phyloP scores from a whole-genome alignment of 2,888 invertebrate genomes.

The Tachina lurida region DNA sequence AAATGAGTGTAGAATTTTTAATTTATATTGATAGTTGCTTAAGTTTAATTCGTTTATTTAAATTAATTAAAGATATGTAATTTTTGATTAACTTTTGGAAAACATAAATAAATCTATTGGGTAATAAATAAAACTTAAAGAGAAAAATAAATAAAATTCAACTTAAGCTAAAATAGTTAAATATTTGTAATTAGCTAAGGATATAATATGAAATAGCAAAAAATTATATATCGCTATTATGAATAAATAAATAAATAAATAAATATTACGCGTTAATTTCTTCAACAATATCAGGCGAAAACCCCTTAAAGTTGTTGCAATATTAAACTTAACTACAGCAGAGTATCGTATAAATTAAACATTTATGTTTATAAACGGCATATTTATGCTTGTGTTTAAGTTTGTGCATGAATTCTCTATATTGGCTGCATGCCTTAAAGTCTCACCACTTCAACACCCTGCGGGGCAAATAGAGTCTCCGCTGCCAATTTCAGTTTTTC shows the following conservation, averaged over 20 bases:
- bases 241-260: slow-evolving; percentile 5
- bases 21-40: too few relatives aligned
- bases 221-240: too few relatives aligned
- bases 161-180: slow-evolving; percentile 31
- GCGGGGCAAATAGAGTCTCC: slow-evolving; percentile 81
- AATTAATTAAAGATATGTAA: not conserved
- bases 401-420: slow-evolving; percentile 16
- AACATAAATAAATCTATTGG: slow-evolving; percentile 1
- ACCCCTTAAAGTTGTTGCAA: not conserved
- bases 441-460: slow-evolving; percentile 81
- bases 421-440: slow-evolving; percentile 74
- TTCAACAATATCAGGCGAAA: not conserved
- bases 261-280: not conserved
- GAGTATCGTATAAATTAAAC: slow-evolving; percentile 49
- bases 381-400: slow-evolving; percentile 18
- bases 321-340: not conserved
- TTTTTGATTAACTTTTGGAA: slow-evolving; percentile 27
- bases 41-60: not conserved
- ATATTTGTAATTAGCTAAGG: slow-evolving; percentile 27
- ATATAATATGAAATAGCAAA: slow-evolving; percentile 1
- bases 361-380: not conserved
- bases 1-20: too few relatives aligned
- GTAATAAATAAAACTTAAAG: slow-evolving; percentile 58
- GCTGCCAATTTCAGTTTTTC: slow-evolving; percentile 87
- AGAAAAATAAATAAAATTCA: slow-evolving; percentile 59